These are phyloP conservation scores for Eremobia ochroleuca DNA, from an alignment of 2,888 invertebrate genomes.

Conservation along the genomic window DNA sequence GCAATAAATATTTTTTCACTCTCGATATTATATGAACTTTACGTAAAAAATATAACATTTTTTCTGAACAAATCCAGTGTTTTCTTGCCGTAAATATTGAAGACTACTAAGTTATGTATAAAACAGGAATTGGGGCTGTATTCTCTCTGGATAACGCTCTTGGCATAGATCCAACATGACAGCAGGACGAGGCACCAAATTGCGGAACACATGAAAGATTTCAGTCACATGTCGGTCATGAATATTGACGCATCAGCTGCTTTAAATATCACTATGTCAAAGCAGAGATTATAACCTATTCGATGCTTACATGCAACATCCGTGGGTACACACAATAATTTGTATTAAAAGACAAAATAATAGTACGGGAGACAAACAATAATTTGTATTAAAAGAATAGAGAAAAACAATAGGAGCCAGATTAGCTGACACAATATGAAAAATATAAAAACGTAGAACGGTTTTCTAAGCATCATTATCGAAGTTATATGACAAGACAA, in stretches of 20 bases:
- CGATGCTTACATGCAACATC: too few species aligned
- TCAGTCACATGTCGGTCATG: slow-evolving; percentile 9
- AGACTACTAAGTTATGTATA: slow-evolving; percentile 25
- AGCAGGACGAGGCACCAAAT: slow-evolving; percentile 19
- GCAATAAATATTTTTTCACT: not conserved
- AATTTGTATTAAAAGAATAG: too few species aligned
- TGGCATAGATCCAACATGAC: slow-evolving; percentile 43
- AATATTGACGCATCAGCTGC: slow-evolving; percentile 10
- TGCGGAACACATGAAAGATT: slow-evolving; percentile 24
- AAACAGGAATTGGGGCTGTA: slow-evolving; percentile 1
- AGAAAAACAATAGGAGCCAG: too few species aligned
- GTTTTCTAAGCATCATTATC: too few species aligned
- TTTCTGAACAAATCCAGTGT: not conserved
- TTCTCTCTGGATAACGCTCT: not conserved
- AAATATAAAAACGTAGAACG: too few species aligned
- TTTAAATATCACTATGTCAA: not conserved
- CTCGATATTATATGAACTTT: not conserved
- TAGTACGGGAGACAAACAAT: too few species aligned
- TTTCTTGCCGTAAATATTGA: not conserved
- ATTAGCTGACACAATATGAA: too few species aligned
- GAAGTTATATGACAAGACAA: too few species aligned
- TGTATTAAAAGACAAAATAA: too few species aligned
- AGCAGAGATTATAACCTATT: too few species aligned
- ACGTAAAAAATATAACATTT: not conserved
- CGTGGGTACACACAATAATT: too few species aligned